Evolutionary conservation across 2,113 vertebrate species (phyloP), one percentile per base, ranked within the genome.

Genomic region (Oryzias woworae): DNA sequence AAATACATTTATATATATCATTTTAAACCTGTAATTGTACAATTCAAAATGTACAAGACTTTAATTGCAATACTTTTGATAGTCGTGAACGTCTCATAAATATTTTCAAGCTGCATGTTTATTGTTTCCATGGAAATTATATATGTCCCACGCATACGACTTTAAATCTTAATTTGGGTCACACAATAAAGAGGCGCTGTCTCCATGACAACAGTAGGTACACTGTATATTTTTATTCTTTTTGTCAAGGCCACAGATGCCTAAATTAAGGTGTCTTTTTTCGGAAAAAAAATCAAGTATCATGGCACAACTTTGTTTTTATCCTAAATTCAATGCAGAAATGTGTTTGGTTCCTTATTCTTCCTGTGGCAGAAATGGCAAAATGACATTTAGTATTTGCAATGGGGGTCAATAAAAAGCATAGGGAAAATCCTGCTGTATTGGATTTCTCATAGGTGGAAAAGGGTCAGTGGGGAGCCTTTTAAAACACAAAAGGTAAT

Each of bases 81-180:
- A n/a, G 44, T 31, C 56, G 16, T 50, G 22, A 18, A 46, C 24
- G 20, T 5, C 15, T 55, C 5, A 54, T 23, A 44, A 15, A 22
- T 53, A 17, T 14, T 4, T 18, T 53, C 1, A 53, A n/a, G 42
- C 20, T 63, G 13, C 12, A 28, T 26, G 15, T 18, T 56, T 28
- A 53, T 47, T 48, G 58, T 59, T 18, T 62, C 28, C 54, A 55
- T 53, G 41, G 52, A 67, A 41, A 72, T 67, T 50, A 23, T 24
- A 47, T 12, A 17, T 67, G 24, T 69, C 54, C 71, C 50, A 71
- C 61, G 72, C 69, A 65, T 42, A 48, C 59, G 63, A 78, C 57
- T 57, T 71, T 69, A 66, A 45, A 62, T 77, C 62, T 69, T 81
- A 66, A 85, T 83, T 72, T 83, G 72, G 73, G 76, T 83, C 66